These are phyloP conservation scores for Nomada ruficornis DNA, from an alignment of 2,888 invertebrate species.

Conservation along the genomic window DNA sequence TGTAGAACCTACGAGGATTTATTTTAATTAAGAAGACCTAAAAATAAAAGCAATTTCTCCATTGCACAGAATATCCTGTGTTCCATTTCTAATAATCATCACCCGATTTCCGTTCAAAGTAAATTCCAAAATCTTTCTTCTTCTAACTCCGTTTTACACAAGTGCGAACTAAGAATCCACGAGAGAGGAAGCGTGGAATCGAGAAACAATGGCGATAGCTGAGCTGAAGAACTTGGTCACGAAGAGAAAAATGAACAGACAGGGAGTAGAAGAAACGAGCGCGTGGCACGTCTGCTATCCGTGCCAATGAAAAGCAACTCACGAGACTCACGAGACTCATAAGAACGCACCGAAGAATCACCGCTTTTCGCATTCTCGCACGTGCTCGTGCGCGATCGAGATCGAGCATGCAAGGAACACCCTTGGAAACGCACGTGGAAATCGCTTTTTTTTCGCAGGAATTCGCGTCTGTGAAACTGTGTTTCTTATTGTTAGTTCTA, in stretches of 20 bases:
- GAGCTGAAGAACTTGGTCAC: conserved; percentile 28
- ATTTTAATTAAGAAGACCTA: no score
- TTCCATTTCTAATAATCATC: background rate
- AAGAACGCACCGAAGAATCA: conserved; percentile 45
- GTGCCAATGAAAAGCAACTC: conserved; percentile 61
- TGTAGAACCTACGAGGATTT: background rate
- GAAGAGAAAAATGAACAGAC: conserved; percentile 16
- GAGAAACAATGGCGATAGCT: conserved; percentile 23
- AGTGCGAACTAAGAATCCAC: conserved; percentile 40
- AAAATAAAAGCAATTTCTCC: no score
- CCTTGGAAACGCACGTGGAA: conserved; percentile 29
- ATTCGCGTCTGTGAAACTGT: background rate
- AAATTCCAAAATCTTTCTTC: background rate
- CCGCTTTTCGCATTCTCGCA: conserved; percentile 39
- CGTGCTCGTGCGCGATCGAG: conserved; percentile 35
- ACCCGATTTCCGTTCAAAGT: background rate
- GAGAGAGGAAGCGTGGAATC: conserved; percentile 38
- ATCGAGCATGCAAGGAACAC: conserved; percentile 23
- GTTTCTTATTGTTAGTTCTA: conserved; percentile 10
- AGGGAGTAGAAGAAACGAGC: conserved; percentile 25
- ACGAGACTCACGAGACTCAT: conserved; percentile 55
- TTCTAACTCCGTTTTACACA: conserved; percentile 24
- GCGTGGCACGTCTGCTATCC: conserved; percentile 51
- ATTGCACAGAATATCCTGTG: background rate
- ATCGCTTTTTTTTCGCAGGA: conserved; percentile 26